Percentiles rank a stretch among this genome's conserved stretches.
Conservation (phyloP, 2,113 vertebrate genomes). For the Felis catus region DNA sequence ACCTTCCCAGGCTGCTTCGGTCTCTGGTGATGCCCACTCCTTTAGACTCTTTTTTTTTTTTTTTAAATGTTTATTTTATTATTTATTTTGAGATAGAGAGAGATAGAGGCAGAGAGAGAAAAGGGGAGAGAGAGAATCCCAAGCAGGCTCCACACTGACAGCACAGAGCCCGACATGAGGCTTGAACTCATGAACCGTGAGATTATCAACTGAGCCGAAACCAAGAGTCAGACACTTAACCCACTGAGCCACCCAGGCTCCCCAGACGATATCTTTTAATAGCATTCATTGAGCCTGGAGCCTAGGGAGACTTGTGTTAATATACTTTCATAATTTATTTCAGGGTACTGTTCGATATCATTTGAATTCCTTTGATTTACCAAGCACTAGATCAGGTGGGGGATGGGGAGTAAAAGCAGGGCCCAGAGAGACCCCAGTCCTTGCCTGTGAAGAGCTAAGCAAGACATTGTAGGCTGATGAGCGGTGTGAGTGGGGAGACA, state of each 20-base stretch:
- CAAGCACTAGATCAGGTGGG: too few relatives aligned
- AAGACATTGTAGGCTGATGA: neutral
- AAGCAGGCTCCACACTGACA: neutral
- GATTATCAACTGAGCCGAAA: too few relatives aligned
- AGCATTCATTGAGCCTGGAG: neutral
- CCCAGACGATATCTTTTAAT: neutral
- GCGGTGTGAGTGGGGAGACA: neutral
- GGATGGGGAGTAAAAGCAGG: neutral
- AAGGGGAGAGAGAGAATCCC: too few relatives aligned
- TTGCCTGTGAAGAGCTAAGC: neutral
- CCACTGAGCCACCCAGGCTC: too few relatives aligned
- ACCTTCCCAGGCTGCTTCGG: too few relatives aligned
- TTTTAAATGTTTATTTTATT: too few relatives aligned
- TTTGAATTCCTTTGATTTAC: neutral
- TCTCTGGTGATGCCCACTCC: neutral
- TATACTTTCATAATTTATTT: neutral
- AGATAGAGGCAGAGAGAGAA: too few relatives aligned
- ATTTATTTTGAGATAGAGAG: too few relatives aligned
- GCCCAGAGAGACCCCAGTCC: neutral
- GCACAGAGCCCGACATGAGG: too few relatives aligned
- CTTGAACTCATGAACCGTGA: too few relatives aligned
- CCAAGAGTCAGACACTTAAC: too few relatives aligned
- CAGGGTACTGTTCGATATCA: neutral
- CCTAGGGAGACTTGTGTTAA: neutral
- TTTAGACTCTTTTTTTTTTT: neutral